Evolutionary conservation across 2,113 vertebrate genomes (phyloP).

Genomic region (Sitta europaea): DNA sequence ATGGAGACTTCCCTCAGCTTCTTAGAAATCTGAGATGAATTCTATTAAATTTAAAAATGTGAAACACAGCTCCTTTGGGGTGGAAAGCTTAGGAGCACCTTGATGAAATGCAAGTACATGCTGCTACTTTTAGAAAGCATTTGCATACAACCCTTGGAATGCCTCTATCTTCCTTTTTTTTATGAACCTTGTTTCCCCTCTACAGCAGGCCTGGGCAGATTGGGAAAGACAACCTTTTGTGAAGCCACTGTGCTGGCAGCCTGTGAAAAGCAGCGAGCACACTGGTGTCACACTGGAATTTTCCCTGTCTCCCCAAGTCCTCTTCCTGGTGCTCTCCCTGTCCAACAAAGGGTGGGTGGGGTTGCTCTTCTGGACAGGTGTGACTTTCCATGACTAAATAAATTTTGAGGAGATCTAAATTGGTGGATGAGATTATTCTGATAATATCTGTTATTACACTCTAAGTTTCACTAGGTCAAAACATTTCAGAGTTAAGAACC

Average conservation of each 20-base stretch:
- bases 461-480: not conserved
- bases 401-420: not conserved
- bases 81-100: not conserved
- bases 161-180: not conserved
- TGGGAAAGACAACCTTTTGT: not conserved
- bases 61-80: not conserved
- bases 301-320: not conserved
- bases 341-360: not conserved
- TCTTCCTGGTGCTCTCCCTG: not conserved
- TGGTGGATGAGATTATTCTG: not conserved
- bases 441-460: not conserved
- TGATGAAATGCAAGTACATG: not conserved
- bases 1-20: not conserved
- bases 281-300: not conserved
- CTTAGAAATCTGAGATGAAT: not conserved
- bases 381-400: not conserved
- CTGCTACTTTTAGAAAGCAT: not conserved
- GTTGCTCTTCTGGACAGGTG: not conserved
- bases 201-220: not conserved
- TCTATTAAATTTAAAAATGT: not conserved
- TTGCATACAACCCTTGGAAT: not conserved
- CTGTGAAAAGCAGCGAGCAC: not conserved
- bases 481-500: not conserved
- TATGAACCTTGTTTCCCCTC: not conserved
- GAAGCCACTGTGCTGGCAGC: not conserved